Evolutionary conservation across 2,113 vertebrate genomes (phyloP), one percentile per base, ranked within the genome.

Genomic region (Megaleporinus macrocephalus): DNA sequence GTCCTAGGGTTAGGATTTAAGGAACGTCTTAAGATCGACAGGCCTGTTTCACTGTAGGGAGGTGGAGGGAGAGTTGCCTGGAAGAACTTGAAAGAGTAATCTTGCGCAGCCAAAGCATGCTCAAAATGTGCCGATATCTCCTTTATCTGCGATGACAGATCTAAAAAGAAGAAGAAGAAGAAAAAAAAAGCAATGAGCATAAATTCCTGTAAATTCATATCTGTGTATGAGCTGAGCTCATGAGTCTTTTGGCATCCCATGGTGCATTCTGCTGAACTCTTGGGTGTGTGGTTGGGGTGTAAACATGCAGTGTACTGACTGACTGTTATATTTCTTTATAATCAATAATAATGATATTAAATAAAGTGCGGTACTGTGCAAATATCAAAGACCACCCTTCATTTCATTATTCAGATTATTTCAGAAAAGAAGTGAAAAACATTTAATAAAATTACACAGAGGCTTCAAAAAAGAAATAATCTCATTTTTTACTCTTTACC

Each of bases 1-100:
- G 49, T 68, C 44, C 47, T 82, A 15, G 20, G 72, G 62, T 82
- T 20, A 69, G 51, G 62, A 81, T 75, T 57, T 57, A 53, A 55
- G 61, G 36, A n/a, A 26, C 13, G 1, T 41, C 13, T 75, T 20
- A 68, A 57, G 62, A 49, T 47, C 20, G 66, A 41, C 36, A 44
- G 66, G 66, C 22, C 44, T 44, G 29, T 76, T 76, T 18, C n/a
- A 13, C 18, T 36, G 36, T 7, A 4, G 36, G 36, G 36, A 7
- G 36, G 36, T 4, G 36, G 24, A 10, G 12, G 49, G 11, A 69
- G 30, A 70, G 44, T 75, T 5, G n/a, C 30, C 47, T 70, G 65
- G 24, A 16, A 44, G 12, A 29, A 59, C n/a, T 71, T n/a, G 36
- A 57, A 71, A 69, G 47, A 78, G 30, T 68, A 22, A 55, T 78